Evolutionary conservation across 2,113 vertebrate species (phyloP).

Genomic region (Barnardius zonarius): DNA sequence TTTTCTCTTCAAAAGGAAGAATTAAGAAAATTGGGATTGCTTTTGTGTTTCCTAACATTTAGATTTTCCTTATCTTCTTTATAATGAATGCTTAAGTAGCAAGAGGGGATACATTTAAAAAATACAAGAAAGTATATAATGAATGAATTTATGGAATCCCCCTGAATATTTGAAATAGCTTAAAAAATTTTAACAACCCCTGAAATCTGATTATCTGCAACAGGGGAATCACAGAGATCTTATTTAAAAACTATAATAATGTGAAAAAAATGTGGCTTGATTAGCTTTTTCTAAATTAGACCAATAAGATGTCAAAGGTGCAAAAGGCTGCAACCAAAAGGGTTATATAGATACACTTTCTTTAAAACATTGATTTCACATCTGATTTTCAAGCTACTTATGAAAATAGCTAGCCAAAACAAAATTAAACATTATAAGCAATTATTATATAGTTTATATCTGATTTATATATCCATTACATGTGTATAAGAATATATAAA

Average conservation of each 20-base stretch:
- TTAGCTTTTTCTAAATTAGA: not conserved
- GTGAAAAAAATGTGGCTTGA: not conserved
- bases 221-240: not conserved
- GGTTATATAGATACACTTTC: not conserved
- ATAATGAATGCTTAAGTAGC: not conserved
- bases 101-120: not conserved
- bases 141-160: not conserved
- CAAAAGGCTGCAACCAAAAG: not conserved
- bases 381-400: not conserved
- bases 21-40: not conserved
- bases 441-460: not conserved
- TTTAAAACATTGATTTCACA: not conserved
- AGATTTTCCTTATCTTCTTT: not conserved
- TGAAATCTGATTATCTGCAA: not conserved
- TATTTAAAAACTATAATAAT: not conserved
- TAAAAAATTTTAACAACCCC: not conserved
- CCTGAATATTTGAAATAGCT: not conserved
- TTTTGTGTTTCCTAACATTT: not conserved
- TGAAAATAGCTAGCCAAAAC: not conserved
- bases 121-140: not conserved
- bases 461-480: not conserved
- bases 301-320: not conserved
- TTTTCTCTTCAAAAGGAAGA: not conserved
- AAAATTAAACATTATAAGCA: not conserved
- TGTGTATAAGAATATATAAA: not conserved